A percentile compares a stretch with the other conserved stretches of the same genome.
Conservation (phyloP, 2,113 vertebrate species). For the Epinephelus fuscoguttatus region DNA sequence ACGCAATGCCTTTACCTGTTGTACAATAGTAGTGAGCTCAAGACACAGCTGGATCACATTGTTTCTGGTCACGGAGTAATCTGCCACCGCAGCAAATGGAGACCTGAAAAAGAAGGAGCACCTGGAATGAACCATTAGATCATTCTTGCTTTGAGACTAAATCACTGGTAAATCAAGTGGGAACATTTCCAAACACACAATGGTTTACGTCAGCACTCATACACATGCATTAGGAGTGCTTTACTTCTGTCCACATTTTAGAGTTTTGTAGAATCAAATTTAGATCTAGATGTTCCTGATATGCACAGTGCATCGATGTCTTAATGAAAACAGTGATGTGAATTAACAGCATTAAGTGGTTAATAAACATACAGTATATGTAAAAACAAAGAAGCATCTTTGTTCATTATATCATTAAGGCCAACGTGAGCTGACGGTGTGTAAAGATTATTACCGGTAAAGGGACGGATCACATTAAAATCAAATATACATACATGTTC, state of each 20-base stretch:
- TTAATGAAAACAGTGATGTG: not conserved
- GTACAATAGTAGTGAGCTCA: constrained; percentile 96
- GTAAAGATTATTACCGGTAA: not conserved
- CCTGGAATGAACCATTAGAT: constrained; percentile 87
- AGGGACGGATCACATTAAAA: no score
- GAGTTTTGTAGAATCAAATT: not conserved
- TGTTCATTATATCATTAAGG: not conserved
- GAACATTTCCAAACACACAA: constrained; percentile 19
- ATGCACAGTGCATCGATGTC: not conserved
- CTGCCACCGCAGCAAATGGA: constrained; percentile 96
- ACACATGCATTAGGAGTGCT: not conserved
- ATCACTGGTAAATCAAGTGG: constrained; percentile 56
- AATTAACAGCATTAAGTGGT: not conserved
- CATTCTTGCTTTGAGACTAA: constrained; percentile 69
- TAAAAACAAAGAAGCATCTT: not conserved
- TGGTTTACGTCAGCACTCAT: no score
- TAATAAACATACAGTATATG: not conserved
- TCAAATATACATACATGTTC: no score
- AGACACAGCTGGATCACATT: constrained; percentile 98
- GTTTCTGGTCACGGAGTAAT: constrained; percentile 95
- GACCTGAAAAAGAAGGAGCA: constrained; percentile 90
- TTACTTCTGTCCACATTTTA: not conserved
- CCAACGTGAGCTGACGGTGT: not conserved
- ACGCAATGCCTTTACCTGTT: constrained; percentile 88
- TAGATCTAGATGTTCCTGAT: not conserved